These are phyloP conservation scores for Gnatocerus cornutus DNA, from an alignment of 2,888 invertebrate species.

Conservation along the genomic window DNA sequence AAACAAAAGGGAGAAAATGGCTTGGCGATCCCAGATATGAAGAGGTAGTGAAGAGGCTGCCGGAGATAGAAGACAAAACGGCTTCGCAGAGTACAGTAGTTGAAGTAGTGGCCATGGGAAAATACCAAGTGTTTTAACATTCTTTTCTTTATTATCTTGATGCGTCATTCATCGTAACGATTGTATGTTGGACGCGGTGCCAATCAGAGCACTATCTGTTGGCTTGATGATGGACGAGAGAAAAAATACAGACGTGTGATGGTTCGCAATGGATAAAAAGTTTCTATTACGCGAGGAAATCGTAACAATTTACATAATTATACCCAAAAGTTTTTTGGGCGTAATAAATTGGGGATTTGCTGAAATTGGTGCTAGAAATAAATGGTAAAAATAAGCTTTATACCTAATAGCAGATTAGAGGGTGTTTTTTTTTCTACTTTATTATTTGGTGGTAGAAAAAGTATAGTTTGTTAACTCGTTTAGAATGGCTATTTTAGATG, in stretches of 20 bases:
- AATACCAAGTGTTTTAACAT: constrained; percentile 65
- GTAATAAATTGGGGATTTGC: constrained; percentile 27
- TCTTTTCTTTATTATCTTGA: constrained; percentile 68
- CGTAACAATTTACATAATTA: constrained; percentile 27
- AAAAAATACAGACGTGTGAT: constrained; percentile 31
- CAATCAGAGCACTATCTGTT: constrained; percentile 53
- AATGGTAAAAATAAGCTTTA: no score
- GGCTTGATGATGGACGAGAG: constrained; percentile 22
- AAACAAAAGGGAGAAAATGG: constrained; percentile 59
- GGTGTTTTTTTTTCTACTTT: no score
- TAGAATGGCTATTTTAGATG: no score
- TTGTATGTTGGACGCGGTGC: constrained; percentile 58
- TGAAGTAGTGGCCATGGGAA: constrained; percentile 64
- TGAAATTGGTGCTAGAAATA: no score
- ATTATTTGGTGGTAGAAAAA: no score
- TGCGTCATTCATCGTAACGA: constrained; percentile 69
- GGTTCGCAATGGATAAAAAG: constrained; percentile 22
- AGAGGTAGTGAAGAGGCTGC: constrained; percentile 53
- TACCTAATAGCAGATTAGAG: no score
- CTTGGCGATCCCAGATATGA: constrained; percentile 57
- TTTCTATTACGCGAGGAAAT: constrained; percentile 29
- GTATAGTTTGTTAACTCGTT: no score
- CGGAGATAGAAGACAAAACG: constrained; percentile 31
- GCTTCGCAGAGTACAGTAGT: constrained; percentile 50
- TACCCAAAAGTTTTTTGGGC: constrained; percentile 17